Conservation (phyloP, 2,888 invertebrate species). For the Eremobia ochroleuca region DNA sequence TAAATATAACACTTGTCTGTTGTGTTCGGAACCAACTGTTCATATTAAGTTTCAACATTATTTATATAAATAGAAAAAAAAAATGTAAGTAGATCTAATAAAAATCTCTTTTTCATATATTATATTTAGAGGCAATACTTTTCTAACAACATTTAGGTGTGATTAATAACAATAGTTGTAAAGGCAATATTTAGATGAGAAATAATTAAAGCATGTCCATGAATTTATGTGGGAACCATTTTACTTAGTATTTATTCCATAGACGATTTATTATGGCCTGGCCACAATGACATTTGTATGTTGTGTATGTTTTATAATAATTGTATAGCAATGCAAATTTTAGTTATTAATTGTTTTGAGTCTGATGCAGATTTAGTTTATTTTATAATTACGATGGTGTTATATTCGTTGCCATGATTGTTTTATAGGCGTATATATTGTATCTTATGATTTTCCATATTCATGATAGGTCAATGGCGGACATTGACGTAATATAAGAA, state of each 20-base stretch:
- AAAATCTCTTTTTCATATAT: conserved; percentile 85
- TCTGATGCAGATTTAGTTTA: conserved; percentile 89
- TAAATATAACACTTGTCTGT: conserved; percentile 79
- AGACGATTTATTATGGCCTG: conserved; percentile 79
- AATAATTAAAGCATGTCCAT: conserved; percentile 79
- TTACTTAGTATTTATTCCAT: conserved; percentile 82
- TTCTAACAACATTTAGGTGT: conserved; percentile 89
- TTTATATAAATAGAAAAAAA: conserved; percentile 80
- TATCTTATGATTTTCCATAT: conserved; percentile 51
- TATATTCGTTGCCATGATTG: conserved; percentile 76
- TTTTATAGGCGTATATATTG: conserved; percentile 63
- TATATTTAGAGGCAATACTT: conserved; percentile 90
- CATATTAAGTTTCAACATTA: conserved; percentile 81
- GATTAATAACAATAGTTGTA: conserved; percentile 88
- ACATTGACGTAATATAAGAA: conserved; percentile 47
- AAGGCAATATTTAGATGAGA: conserved; percentile 85
- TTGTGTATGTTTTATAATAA: conserved; percentile 80
- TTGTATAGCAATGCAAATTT: conserved; percentile 85
- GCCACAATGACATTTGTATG: conserved; percentile 83
- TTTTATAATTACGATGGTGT: conserved; percentile 61
- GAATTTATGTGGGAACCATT: conserved; percentile 79
- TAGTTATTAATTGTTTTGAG: conserved; percentile 78
- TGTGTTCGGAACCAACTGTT: conserved; percentile 79
- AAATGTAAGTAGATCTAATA: conserved; percentile 86
- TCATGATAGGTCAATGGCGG: conserved; percentile 32